Conservation (phyloP, 2,888 invertebrate genomes). For the Xestoiulus laeticollis region DNA sequence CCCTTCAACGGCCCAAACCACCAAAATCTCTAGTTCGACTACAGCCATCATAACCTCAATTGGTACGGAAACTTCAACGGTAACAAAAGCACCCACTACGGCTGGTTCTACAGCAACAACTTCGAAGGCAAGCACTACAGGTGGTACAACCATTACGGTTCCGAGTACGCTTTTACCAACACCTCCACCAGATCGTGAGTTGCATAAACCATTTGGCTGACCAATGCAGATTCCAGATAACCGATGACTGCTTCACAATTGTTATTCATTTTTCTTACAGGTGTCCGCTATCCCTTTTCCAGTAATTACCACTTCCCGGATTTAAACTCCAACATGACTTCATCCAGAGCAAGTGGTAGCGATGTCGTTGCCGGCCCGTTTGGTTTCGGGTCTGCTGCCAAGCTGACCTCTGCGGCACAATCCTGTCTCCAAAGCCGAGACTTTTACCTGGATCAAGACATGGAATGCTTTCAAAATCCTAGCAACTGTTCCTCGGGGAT, state of each 20-base stretch:
- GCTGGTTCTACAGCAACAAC: neutral
- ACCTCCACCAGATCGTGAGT: conserved; percentile 35
- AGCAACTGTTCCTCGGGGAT: conserved; percentile 44
- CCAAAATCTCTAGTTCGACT: neutral
- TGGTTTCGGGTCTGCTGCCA: conserved; percentile 39
- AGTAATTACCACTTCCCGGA: conserved; percentile 45
- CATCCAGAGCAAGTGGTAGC: neutral
- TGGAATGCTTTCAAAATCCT: conserved; percentile 43
- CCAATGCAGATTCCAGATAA: neutral
- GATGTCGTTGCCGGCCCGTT: conserved; percentile 42
- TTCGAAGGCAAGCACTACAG: neutral
- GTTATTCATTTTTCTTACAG: neutral
- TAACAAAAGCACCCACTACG: conserved; percentile 26
- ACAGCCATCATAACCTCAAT: neutral
- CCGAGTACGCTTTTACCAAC: conserved; percentile 44
- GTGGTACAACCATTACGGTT: neutral
- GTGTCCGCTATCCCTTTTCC: conserved; percentile 45
- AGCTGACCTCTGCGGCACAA: neutral
- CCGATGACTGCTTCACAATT: neutral
- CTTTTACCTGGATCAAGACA: neutral
- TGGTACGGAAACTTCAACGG: neutral
- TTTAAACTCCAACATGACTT: conserved; percentile 43
- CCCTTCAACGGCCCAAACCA: neutral
- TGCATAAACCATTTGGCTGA: neutral
- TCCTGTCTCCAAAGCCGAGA: conserved; percentile 30